Conservation (phyloP, 2,113 vertebrate species). For the Gallinago undulata region DNA sequence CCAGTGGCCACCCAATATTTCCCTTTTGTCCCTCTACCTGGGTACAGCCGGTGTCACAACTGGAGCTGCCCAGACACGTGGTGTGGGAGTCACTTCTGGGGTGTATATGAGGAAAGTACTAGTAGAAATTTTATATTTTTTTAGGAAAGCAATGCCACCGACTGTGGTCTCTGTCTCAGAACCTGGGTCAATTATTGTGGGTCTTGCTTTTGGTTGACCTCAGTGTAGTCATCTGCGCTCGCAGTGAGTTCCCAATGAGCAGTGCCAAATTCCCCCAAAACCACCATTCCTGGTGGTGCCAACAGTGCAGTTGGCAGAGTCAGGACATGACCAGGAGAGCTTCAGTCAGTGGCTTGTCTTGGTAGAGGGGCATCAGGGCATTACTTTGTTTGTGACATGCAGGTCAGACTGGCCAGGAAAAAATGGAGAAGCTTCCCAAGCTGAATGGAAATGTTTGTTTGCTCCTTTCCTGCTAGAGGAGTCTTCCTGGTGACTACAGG, state of each 20-base stretch:
- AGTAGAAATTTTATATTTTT: neutral
- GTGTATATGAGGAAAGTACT: too few relatives aligned
- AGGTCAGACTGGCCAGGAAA: neutral
- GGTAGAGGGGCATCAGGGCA: neutral
- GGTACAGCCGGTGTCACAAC: neutral
- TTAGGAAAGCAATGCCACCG: neutral
- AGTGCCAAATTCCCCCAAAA: neutral
- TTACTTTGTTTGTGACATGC: neutral
- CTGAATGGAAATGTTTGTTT: neutral
- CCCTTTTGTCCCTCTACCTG: neutral
- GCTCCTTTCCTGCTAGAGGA: neutral
- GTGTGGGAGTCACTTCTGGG: neutral
- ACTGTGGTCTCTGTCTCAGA: neutral
- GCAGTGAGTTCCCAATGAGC: neutral
- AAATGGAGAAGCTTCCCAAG: neutral
- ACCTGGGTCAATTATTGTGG: neutral
- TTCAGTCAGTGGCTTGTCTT: neutral
- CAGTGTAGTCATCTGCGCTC: neutral
- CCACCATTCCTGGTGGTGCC: too few relatives aligned
- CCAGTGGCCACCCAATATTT: neutral
- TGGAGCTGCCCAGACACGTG: too few relatives aligned
- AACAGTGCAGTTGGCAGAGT: neutral
- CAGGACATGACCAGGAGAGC: neutral
- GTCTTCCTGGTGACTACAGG: neutral
- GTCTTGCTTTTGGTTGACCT: neutral